These are phyloP conservation scores for Eonycteris spelaea DNA, from an alignment of 2,113 vertebrate genomes.

Conservation along the genomic window DNA sequence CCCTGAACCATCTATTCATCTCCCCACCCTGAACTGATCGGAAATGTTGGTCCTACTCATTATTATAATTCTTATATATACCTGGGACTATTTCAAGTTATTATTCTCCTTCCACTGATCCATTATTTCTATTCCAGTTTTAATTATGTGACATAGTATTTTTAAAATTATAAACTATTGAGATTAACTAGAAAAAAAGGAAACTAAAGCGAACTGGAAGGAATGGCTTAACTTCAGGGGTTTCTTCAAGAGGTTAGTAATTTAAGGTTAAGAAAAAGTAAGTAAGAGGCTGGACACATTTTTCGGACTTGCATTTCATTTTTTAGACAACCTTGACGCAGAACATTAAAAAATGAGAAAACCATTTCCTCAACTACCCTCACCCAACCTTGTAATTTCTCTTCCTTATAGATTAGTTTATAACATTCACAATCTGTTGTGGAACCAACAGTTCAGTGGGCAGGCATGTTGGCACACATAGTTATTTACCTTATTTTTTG, in stretches of 20 bases:
- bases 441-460: background rate
- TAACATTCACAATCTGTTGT: background rate
- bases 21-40: background rate
- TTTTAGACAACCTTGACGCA: background rate
- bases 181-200: background rate
- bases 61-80: background rate
- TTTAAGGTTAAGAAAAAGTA: background rate
- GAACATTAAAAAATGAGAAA: background rate
- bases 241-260: background rate
- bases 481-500: background rate
- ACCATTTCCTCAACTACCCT: background rate
- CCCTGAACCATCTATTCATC: background rate
- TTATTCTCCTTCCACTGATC: background rate
- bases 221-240: background rate
- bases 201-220: background rate
- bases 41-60: background rate
- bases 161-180: background rate
- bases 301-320: background rate
- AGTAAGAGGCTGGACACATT: background rate
- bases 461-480: background rate
- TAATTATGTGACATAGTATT: background rate
- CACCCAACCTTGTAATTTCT: background rate
- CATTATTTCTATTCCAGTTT: background rate
- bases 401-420: background rate
- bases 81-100: background rate